phyloP scores from a whole-genome alignment of 2,888 invertebrate genomes.

The Sisyra terminalis region DNA sequence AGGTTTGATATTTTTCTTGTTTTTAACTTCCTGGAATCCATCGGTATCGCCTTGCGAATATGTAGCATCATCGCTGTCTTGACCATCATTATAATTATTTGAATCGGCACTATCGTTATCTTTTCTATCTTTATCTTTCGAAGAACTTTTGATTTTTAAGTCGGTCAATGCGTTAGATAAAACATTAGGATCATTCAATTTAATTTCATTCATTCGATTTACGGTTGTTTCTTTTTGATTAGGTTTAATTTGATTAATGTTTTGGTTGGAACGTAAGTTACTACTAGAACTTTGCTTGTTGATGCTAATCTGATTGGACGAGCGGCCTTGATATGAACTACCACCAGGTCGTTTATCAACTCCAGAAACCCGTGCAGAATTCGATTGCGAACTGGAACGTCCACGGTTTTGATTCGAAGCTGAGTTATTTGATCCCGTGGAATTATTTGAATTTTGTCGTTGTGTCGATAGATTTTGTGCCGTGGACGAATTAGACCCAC shows the following conservation, averaged over 20 bases:
- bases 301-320: slow-evolving; percentile 16
- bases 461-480: slow-evolving; percentile 1
- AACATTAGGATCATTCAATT: slow-evolving; percentile 31
- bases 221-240: slow-evolving; percentile 25
- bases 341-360: slow-evolving; percentile 20
- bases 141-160: slow-evolving; percentile 25
- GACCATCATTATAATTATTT: slow-evolving; percentile 17
- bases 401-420: slow-evolving; percentile 8
- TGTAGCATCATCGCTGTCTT: slow-evolving; percentile 20
- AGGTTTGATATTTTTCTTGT: slow-evolving; percentile 53
- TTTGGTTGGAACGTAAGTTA: slow-evolving; percentile 18
- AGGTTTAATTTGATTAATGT: slow-evolving; percentile 19
- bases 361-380: slow-evolving; percentile 20
- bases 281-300: slow-evolving; percentile 24
- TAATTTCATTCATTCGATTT: slow-evolving; percentile 35
- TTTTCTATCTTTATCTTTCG: slow-evolving; percentile 22
- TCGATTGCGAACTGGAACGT: slow-evolving; percentile 5
- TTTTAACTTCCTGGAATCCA: slow-evolving; percentile 73
- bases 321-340: slow-evolving; percentile 9
- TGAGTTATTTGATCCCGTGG: slow-evolving; percentile 8
- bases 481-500: neutral
- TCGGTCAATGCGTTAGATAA: slow-evolving; percentile 34
- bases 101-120: slow-evolving; percentile 36
- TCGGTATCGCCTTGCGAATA: slow-evolving; percentile 36
- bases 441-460: slow-evolving; percentile 7